Conservation (phyloP, 2,888 invertebrate species). For the Dusona sp. region DNA sequence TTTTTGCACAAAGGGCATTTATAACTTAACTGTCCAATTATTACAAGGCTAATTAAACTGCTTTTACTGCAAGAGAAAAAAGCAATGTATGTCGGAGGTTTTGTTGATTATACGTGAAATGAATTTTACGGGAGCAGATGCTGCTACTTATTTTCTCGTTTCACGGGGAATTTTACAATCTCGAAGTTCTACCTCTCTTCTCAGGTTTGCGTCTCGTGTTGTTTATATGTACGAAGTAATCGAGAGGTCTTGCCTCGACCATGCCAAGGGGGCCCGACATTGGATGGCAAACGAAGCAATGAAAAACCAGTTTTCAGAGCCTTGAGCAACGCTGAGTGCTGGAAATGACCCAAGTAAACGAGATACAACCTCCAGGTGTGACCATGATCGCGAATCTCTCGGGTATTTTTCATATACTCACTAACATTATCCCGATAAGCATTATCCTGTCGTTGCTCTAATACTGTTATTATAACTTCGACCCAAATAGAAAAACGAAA, state of each 20-base stretch:
- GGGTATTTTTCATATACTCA: constrained; percentile 42
- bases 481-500: neutral
- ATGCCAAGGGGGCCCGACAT: constrained; percentile 35
- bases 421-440: constrained; percentile 8
- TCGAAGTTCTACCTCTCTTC: constrained; percentile 14
- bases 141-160: constrained; percentile 57
- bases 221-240: constrained; percentile 53
- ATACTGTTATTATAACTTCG: constrained; percentile 48
- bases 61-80: constrained; percentile 1
- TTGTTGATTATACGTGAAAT: constrained; percentile 29
- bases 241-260: constrained; percentile 40
- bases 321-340: constrained; percentile 28
- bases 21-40: neutral
- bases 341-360: constrained; percentile 54
- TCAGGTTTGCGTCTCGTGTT: constrained; percentile 28
- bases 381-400: constrained; percentile 59
- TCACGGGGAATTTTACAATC: constrained; percentile 31
- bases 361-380: constrained; percentile 54
- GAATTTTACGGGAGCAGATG: constrained; percentile 42
- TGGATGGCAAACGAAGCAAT: constrained; percentile 42
- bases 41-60: neutral
- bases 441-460: constrained; percentile 14
- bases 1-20: neutral
- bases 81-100: neutral
- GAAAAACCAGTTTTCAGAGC: constrained; percentile 65